Evolutionary conservation across 2,888 invertebrate genomes (phyloP).

Genomic region (Melanophora roralis): DNA sequence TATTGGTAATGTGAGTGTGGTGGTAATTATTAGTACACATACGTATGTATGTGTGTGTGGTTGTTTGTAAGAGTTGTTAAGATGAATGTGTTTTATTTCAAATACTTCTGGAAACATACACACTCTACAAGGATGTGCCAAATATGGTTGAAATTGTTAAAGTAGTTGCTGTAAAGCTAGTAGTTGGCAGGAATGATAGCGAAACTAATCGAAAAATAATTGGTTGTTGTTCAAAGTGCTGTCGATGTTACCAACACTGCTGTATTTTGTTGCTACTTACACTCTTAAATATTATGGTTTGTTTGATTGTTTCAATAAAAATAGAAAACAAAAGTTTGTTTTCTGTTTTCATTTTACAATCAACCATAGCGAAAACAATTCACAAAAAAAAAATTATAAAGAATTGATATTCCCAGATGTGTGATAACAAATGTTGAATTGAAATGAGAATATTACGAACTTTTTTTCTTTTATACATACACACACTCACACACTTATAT

Average conservation of each 20-base stretch:
- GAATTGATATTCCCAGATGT: slow-evolving; percentile 73
- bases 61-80: slow-evolving; percentile 59
- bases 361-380: slow-evolving; percentile 58
- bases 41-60: slow-evolving; percentile 59
- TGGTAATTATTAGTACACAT: slow-evolving; percentile 30
- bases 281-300: slow-evolving; percentile 37
- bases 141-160: slow-evolving; percentile 66
- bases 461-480: slow-evolving; percentile 45
- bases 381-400: slow-evolving; percentile 64
- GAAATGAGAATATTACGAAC: slow-evolving; percentile 62
- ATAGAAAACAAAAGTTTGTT: slow-evolving; percentile 44
- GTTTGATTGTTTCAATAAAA: slow-evolving; percentile 39
- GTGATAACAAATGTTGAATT: slow-evolving; percentile 69
- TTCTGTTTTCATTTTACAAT: slow-evolving; percentile 47
- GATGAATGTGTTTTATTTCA: slow-evolving; percentile 66
- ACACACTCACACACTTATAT: not conserved
- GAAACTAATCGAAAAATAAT: slow-evolving; percentile 77
- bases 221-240: slow-evolving; percentile 72
- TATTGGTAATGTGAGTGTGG: slow-evolving; percentile 9
- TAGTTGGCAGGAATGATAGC: slow-evolving; percentile 72
- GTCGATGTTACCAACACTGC: slow-evolving; percentile 47
- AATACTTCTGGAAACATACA: slow-evolving; percentile 24
- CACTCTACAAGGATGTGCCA: slow-evolving; percentile 62
- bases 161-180: slow-evolving; percentile 45
- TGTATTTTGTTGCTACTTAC: slow-evolving; percentile 49